Conservation (phyloP, 2,888 invertebrate species). For the Leucophenga maculata region DNA sequence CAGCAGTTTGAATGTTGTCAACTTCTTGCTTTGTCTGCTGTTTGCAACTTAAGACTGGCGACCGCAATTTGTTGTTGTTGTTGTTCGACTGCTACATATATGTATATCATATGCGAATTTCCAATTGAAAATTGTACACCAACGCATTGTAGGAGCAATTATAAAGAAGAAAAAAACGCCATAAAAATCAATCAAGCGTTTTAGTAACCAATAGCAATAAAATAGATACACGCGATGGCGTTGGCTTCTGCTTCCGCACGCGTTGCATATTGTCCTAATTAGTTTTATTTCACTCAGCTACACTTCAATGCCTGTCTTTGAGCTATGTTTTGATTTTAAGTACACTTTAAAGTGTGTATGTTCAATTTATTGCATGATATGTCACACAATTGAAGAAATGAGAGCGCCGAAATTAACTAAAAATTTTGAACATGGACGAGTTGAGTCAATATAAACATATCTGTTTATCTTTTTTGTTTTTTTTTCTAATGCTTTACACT, state of each 20-base stretch:
- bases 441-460: too few species aligned
- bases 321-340: too few species aligned
- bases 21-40: neutral
- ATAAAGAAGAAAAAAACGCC: neutral
- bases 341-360: too few species aligned
- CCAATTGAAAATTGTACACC: constrained; percentile 4
- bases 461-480: too few species aligned
- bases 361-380: too few species aligned
- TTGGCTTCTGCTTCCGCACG: neutral
- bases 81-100: neutral
- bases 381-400: too few species aligned
- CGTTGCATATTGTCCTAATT: neutral
- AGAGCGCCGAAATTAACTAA: too few species aligned
- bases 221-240: neutral
- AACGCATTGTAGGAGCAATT: neutral
- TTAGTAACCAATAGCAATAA: neutral
- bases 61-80: neutral
- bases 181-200: constrained; percentile 22
- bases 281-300: neutral
- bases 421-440: too few species aligned
- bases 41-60: neutral
- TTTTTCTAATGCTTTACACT: too few species aligned
- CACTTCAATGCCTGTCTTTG: neutral
- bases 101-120: neutral
- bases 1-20: neutral